Evolutionary conservation across 2,113 vertebrate species (phyloP).

Genomic region (Fregata magnificens): DNA sequence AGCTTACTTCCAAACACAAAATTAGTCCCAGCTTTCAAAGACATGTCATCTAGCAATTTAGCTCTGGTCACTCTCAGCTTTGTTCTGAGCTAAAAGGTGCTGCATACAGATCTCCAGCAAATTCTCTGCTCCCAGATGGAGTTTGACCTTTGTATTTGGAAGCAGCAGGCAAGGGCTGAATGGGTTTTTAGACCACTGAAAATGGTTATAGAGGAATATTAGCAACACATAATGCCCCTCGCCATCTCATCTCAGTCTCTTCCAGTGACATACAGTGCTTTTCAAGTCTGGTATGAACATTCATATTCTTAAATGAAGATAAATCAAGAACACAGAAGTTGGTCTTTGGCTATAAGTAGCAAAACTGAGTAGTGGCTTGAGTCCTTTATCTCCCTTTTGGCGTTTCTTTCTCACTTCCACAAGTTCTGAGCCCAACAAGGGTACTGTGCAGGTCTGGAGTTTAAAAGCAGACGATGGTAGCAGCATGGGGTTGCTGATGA

Average conservation of each 20-base stretch:
- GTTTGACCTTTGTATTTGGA: not conserved
- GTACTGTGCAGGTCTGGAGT: not conserved
- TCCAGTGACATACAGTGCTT: not conserved
- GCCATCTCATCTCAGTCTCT: not conserved
- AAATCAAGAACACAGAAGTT: not conserved
- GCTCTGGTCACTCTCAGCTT: not conserved
- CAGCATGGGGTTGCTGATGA: not conserved
- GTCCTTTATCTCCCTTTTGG: not conserved
- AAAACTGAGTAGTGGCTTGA: not conserved
- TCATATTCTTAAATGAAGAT: not conserved
- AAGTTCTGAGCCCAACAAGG: not conserved
- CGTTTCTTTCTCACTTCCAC: not conserved
- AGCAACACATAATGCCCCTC: not conserved
- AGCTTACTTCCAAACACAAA: not conserved
- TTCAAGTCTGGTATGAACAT: not conserved
- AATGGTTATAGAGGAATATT: not conserved
- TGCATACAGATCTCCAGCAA: not conserved
- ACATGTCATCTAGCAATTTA: accelerated
- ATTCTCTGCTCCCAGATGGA: not conserved
- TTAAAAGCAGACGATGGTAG: not conserved
- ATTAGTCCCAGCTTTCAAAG: not conserved
- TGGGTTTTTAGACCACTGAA: not conserved
- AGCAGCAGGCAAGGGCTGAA: not conserved
- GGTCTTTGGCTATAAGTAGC: not conserved
- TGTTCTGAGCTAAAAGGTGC: not conserved